phyloP scores from a whole-genome alignment of 2,888 invertebrate genomes.

The Anodontia alba region DNA sequence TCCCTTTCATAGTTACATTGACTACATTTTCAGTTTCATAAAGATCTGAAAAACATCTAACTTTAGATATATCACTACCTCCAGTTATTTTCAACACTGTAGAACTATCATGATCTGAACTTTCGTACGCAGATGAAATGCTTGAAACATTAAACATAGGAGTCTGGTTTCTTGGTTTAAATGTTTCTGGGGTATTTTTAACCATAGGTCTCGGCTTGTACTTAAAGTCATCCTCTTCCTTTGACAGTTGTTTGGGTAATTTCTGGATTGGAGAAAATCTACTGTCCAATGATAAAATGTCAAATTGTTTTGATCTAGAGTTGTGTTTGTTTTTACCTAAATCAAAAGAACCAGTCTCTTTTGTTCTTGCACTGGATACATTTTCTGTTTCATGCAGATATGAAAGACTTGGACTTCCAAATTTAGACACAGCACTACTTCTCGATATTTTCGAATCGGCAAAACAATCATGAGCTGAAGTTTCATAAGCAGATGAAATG shows the following conservation, averaged over 20 bases:
- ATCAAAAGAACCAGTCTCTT: neutral
- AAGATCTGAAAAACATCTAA: neutral
- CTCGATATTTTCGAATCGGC: too few species aligned
- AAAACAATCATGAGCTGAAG: too few species aligned
- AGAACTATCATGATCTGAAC: too few species aligned
- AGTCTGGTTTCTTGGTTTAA: neutral
- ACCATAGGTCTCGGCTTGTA: constrained; percentile 27
- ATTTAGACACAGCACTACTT: too few species aligned
- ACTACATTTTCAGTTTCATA: neutral
- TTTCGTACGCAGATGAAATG: neutral
- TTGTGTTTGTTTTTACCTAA: neutral
- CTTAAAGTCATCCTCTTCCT: constrained; percentile 18
- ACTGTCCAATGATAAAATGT: neutral
- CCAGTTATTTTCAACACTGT: too few species aligned
- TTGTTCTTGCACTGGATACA: neutral
- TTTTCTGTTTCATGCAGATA: neutral
- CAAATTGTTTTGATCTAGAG: neutral
- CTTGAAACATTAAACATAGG: neutral
- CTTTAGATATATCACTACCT: too few species aligned
- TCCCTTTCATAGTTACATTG: too few species aligned
- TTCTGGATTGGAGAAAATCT: constrained; percentile 1
- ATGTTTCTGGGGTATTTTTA: neutral
- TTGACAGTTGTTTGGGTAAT: neutral
- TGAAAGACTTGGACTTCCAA: neutral
- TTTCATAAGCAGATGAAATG: too few species aligned